Base-by-base conservation (phyloP, 1,140 invertebrate genomes). In the Drosophila trapezifrons region DNA sequence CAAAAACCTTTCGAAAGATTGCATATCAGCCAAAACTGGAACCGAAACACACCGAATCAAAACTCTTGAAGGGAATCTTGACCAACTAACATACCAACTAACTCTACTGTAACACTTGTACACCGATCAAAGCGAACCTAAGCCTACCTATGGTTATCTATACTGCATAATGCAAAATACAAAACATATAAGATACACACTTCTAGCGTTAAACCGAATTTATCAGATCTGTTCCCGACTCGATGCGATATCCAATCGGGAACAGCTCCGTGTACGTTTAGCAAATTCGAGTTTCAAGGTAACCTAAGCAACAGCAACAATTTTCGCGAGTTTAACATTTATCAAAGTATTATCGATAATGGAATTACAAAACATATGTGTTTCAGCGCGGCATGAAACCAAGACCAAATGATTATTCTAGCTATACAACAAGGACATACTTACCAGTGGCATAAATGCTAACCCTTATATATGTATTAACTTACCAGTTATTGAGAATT, bases 151-250 rank as follows among this genome's bases (percentile, higher is more conserved):
- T 66, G 63, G 62, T 54, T 67, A 76, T 58, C 65, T 56, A 73
- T 69, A 67, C 27, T 47, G 47, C 54, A 45, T 25, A 72, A 42
- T 37, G 17, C 5, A 20, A 18, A 42, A 45, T 54, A 18, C 18
- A 54, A 54, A 27, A 57, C 40, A 42, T 37, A 55, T 59, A 20
- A 20, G 22, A 71, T 38, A 80, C 59, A 85, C 69, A 82, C 64
- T 58, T 86, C 49, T 85, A 85, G 69, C 75, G 79, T 86, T 86
- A 86, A 86, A 87, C 83, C 83, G 83, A 87, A 87, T 87, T 87
- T 87, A 87, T 74, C 46, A 54, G 55, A 76, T 17, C 54, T 76
- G 71, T 40, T 76, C 46, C 51, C 32, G 52, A 15, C 32, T 65
- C 15, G 38, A 46, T 27, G 32, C 35, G 27, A 58, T 32, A 7